Evolutionary conservation across 2,113 vertebrate genomes (phyloP), one percentile per base, ranked within the genome.

Genomic region (Sylvilagus bachmani): DNA sequence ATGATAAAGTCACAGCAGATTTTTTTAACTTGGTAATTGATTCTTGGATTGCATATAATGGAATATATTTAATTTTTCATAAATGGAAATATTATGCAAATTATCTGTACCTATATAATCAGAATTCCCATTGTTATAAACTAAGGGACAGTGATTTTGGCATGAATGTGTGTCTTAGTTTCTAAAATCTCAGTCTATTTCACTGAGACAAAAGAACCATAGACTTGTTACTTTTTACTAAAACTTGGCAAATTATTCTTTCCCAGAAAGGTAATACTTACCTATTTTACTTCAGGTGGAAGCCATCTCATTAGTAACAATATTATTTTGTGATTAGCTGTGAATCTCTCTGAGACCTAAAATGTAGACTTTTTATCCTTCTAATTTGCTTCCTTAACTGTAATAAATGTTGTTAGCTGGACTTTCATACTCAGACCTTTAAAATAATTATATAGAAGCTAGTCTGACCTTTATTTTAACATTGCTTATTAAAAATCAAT

Each of bases 321-420:
- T 91, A 19, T 69, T 93, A 82, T 93, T 95, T 91, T 85, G 38
- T 58, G 89, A 95, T 97, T 95, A 79, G 36, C 29, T 92, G 78
- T 69, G 89, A 80, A 22, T 86, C n/a, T 81, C 38, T 73, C 25
- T 58, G 61, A 64, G 78, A 83, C 25, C 74, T 91, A 38, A 93
- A 96, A 92, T 69, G 14, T 74, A 70, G 17, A 31, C 89, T 93
- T 87, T 84, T 91, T 93, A 95, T 75, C 92, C 29, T 83, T 89
- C 44, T 84, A 77, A 97, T 86, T 96, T 90, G 71, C 38, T 93
- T 94, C 73, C 51, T 11, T 91, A 89, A 83, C 80, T 93, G 83
- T 31, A 73, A 38, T 92, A 96, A 95, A 89, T 96, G 93, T 84
- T 70, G 93, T 95, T 95, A 96, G 66, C 70, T 86, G 19, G 1